Evolutionary conservation across 2,797 vertebrate species (phyloP), one percentile per base, ranked within the genome.

Genomic region (Danio aesculapii): DNA sequence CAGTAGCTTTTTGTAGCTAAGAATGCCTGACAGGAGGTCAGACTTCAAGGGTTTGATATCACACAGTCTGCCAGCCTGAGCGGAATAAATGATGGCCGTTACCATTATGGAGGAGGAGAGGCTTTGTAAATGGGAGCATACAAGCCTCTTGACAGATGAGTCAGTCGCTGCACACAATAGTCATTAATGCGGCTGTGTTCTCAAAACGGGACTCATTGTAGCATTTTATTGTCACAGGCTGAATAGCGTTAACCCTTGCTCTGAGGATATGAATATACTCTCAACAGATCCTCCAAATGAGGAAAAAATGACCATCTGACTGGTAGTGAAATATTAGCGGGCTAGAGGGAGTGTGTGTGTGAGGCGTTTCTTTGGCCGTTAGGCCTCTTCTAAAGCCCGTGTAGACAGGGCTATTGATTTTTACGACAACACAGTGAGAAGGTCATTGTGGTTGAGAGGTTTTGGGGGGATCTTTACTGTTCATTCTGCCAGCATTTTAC

Each of bases 11-110:
- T 69, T 61, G 72, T 73, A 77, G 81, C 85, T 63, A 73, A 75
- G 84, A 86, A 88, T 75, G 79, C 70, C 81, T 86, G 87, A 86
- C 87, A 88, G 85, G 79, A 88, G 86, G 87, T 88, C 87, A 85
- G 77, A 79, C 84, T 85, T 88, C 83, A 85, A 88, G 87, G 86
- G 75, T 81, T 82, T 84, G 83, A 85, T 80, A 85, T 83, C 62
- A 66, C 81, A 61, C 70, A 78, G 85, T 72, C 80, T 86, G 86
- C 68, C 81, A 80, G 81, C 47, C 79, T 84, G 85, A 77, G 83
- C 83, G 58, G 87, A 88, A 85, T 86, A 85, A 79, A 82, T 86
- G 85, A 86, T 84, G 85, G 80, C 78, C 77, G 84, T 82, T 81
- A 76, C 85, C 83, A 86, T 86, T 86, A 84, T 81, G 87, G 85